phyloP scores from a whole-genome alignment of 2,797 vertebrate genomes.

The Oreochromis grahami region DNA sequence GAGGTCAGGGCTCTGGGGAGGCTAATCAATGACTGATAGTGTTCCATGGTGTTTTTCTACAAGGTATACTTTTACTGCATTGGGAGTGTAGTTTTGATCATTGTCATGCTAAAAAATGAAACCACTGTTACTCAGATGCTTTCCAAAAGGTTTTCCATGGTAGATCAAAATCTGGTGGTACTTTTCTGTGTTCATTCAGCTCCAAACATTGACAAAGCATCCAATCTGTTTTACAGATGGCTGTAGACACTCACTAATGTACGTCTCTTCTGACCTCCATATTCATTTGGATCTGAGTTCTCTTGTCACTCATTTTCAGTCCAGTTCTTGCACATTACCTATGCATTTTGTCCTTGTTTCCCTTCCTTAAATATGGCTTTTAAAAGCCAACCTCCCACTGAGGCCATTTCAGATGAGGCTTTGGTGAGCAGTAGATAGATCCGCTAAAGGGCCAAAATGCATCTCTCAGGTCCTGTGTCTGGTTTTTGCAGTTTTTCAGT shows the following conservation, averaged over 20 bases:
- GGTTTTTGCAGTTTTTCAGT: not conserved
- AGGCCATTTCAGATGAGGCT: not conserved
- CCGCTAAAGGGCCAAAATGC: not conserved
- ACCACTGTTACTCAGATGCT: not conserved
- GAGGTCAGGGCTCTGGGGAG: not conserved
- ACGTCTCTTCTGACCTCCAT: not conserved
- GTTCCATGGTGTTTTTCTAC: not conserved
- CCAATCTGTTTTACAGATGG: not conserved
- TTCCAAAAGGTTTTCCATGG: not conserved
- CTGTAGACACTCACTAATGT: not conserved
- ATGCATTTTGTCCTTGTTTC: not conserved
- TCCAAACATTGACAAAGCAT: not conserved
- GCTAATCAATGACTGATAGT: not conserved
- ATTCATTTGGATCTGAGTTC: not conserved
- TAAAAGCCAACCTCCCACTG: not conserved
- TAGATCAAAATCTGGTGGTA: not conserved
- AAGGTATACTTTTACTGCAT: not conserved
- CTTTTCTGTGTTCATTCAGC: not conserved
- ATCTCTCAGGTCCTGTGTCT: not conserved
- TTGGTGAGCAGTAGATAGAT: not conserved
- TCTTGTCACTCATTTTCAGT: not conserved
- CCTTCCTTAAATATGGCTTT: not conserved
- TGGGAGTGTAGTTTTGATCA: not conserved
- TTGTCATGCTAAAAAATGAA: not conserved
- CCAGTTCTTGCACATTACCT: not conserved